Conservation (phyloP, 2,113 vertebrate genomes). For the Melozone crissalis region DNA sequence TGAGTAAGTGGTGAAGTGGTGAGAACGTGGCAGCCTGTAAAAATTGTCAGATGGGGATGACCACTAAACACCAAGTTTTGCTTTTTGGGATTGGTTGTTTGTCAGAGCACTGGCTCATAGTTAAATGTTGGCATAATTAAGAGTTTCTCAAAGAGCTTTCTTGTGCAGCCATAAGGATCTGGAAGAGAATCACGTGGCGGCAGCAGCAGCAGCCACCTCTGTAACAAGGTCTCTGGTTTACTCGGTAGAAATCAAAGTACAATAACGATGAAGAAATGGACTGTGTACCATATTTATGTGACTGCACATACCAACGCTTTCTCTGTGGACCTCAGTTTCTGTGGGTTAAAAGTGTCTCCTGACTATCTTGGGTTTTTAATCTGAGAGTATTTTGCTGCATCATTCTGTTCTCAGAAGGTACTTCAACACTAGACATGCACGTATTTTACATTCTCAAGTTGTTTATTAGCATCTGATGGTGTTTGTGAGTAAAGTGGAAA, state of each 20-base stretch:
- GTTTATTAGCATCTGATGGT: background rate
- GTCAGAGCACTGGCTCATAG: background rate
- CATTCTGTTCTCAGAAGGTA: background rate
- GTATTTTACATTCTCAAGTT: background rate
- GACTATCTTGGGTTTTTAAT: background rate
- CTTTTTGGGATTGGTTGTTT: background rate
- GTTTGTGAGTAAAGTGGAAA: background rate
- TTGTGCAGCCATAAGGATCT: background rate
- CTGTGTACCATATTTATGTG: background rate
- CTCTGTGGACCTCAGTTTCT: background rate
- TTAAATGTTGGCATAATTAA: background rate
- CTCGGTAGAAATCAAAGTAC: background rate
- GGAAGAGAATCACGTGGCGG: background rate
- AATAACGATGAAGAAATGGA: background rate
- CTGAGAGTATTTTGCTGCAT: background rate
- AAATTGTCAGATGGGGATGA: background rate
- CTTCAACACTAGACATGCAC: background rate
- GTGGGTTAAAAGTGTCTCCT: background rate
- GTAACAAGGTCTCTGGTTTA: background rate
- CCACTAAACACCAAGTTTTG: background rate
- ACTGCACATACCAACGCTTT: background rate
- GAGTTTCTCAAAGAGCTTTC: background rate
- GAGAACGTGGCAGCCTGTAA: background rate
- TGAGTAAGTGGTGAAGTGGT: background rate
- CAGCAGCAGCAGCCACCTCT: background rate